These are phyloP conservation scores for Echinarachnius parma DNA, from an alignment of 53 echinoderm and acorn worm genomes.

Conservation along the genomic window DNA sequence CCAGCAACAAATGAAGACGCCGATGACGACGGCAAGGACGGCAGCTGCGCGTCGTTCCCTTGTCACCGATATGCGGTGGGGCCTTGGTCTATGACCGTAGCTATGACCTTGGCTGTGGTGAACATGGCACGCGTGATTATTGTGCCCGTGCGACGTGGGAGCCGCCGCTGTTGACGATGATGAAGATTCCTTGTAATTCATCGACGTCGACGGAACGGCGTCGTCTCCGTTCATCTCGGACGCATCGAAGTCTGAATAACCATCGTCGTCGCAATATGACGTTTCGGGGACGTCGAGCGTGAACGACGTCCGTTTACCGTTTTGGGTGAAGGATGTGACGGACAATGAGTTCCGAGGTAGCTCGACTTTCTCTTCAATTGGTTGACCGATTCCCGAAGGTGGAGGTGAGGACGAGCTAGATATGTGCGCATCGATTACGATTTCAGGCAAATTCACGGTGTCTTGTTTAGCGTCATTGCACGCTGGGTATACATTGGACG, in stretches of 20 bases:
- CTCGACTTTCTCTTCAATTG: background rate
- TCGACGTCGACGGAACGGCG: too few species aligned
- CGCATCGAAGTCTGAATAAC: background rate
- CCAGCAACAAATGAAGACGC: constrained; percentile 94
- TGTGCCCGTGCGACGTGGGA: too few species aligned
- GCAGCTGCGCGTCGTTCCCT: constrained; percentile 90
- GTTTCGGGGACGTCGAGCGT: constrained; percentile 5
- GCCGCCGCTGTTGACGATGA: too few species aligned
- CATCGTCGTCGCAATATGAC: constrained; percentile 1
- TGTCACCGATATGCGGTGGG: constrained; percentile 74
- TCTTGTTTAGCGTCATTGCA: background rate
- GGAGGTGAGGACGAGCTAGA: background rate
- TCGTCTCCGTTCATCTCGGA: constrained; percentile 19
- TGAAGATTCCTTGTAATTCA: too few species aligned
- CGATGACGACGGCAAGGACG: constrained; percentile 83
- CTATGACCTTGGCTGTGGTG: too few species aligned
- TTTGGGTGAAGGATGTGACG: background rate
- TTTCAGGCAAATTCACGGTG: background rate
- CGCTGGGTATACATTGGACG: too few species aligned
- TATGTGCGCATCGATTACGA: background rate
- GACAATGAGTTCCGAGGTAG: background rate
- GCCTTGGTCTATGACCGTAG: too few species aligned
- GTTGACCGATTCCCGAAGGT: background rate
- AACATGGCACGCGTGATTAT: too few species aligned
- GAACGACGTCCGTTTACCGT: constrained; percentile 1